A percentile compares a stretch with the other conserved stretches of the same genome.
Conservation (phyloP, 2,113 vertebrate genomes). For the Pandion haliaetus region DNA sequence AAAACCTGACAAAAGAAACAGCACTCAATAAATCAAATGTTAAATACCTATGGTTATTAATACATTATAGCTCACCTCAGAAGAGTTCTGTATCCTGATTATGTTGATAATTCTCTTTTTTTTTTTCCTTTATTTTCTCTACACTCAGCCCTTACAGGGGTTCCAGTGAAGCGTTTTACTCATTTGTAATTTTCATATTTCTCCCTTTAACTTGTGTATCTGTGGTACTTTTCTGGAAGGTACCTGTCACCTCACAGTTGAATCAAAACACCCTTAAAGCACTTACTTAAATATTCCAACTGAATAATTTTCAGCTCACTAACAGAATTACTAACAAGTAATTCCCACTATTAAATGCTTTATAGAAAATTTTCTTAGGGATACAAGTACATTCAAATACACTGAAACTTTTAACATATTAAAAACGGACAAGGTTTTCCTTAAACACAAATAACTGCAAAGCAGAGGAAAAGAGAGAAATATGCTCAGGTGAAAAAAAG, state of each 20-base stretch:
- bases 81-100: not conserved
- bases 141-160: not conserved
- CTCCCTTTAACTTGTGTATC: not conserved
- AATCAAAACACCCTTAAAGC: not conserved
- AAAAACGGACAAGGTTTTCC: not conserved
- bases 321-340: not conserved
- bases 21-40: not conserved
- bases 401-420: not conserved
- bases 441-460: not conserved
- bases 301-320: not conserved
- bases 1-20: not conserved
- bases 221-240: not conserved
- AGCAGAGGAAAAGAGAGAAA: not conserved
- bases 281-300: not conserved
- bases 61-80: not conserved
- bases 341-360: not conserved
- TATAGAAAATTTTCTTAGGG: not conserved
- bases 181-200: not conserved
- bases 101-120: not conserved
- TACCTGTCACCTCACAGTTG: not conserved
- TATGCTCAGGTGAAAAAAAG: not conserved
- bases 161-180: not conserved
- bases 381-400: not conserved
- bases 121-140: not conserved
- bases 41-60: not conserved